Evolutionary conservation across 2,113 vertebrate species (phyloP).

Genomic region (Malurus cyaneus): DNA sequence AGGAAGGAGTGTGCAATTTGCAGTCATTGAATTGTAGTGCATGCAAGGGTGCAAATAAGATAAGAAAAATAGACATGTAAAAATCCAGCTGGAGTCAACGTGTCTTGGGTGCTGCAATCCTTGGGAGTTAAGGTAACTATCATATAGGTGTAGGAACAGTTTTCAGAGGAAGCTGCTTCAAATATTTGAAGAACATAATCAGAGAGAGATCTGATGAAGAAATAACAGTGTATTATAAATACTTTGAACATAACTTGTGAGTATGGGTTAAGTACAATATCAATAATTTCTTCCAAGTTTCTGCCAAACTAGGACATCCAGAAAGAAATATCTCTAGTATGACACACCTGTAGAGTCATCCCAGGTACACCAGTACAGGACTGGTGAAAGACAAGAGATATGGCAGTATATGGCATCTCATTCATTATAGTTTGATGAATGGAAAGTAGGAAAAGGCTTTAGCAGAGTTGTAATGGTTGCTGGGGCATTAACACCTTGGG

Average conservation of each 20-base stretch:
- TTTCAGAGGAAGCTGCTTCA: background rate
- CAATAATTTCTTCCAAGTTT: constrained; percentile 79
- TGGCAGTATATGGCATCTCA: background rate
- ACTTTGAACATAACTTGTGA: constrained; percentile 77
- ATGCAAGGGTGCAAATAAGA: background rate
- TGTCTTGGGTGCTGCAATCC: background rate
- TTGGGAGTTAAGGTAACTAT: background rate
- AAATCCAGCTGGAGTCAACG: background rate
- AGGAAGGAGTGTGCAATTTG: constrained; percentile 2
- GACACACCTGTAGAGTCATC: constrained; percentile 60
- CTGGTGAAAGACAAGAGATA: background rate
- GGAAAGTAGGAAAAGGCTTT: background rate
- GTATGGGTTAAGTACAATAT: constrained; percentile 76
- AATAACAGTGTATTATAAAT: background rate
- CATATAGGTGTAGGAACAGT: background rate
- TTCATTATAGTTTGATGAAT: background rate
- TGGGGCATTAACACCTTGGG: background rate
- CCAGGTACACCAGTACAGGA: too few relatives aligned
- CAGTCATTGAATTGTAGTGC: background rate
- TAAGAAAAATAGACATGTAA: background rate
- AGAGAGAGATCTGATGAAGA: background rate
- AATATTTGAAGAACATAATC: background rate
- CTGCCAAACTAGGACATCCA: constrained; percentile 75
- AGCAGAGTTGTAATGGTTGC: background rate
- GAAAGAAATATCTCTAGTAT: constrained; percentile 76